Conservation (phyloP, 2,888 invertebrate species). For the Conistra vaccinii region DNA sequence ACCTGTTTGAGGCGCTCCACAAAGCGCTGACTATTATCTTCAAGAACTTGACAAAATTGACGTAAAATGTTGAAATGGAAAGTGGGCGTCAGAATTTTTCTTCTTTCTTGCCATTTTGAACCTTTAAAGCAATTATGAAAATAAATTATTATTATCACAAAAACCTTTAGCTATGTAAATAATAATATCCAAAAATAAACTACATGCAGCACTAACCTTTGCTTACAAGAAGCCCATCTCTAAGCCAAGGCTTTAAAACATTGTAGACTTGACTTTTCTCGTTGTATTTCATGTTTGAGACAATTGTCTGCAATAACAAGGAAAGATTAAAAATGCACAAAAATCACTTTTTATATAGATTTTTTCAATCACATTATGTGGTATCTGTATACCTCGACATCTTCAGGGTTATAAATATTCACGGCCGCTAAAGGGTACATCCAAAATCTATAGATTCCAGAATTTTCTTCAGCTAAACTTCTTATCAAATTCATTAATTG, state of each 20-base stretch:
- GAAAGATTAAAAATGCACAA: neutral
- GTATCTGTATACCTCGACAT: constrained; percentile 81
- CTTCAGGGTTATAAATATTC: constrained; percentile 84
- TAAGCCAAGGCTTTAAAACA: constrained; percentile 87
- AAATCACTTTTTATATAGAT: neutral
- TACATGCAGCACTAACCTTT: constrained; percentile 68
- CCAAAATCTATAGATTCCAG: constrained; percentile 77
- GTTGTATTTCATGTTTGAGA: constrained; percentile 86
- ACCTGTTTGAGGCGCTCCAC: constrained; percentile 75
- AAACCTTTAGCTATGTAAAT: neutral
- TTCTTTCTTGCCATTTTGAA: constrained; percentile 90
- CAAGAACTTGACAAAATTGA: constrained; percentile 81
- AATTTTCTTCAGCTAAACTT: constrained; percentile 65
- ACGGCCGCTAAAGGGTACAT: constrained; percentile 72
- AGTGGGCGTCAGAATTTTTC: constrained; percentile 92
- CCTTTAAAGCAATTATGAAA: constrained; percentile 77
- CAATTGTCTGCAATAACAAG: constrained; percentile 78
- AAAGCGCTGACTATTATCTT: constrained; percentile 84
- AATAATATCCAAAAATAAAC: neutral
- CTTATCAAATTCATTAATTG: constrained; percentile 73
- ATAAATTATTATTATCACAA: neutral
- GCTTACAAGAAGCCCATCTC: constrained; percentile 88
- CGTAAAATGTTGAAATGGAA: constrained; percentile 92
- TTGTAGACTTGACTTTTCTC: constrained; percentile 88
- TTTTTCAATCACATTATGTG: neutral